phyloP scores from a whole-genome alignment of 1,140 invertebrate species.

The Grapholita molesta region DNA sequence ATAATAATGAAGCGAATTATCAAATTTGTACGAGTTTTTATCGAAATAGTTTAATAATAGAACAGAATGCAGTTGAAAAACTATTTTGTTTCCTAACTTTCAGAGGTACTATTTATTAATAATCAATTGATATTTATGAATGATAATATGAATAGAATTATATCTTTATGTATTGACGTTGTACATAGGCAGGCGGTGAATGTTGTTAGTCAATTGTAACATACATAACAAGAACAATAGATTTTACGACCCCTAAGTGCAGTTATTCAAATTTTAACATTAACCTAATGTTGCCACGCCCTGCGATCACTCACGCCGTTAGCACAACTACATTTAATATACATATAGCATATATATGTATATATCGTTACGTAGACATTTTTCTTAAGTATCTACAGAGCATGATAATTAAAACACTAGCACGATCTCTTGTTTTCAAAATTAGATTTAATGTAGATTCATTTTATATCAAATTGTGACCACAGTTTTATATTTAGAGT shows the following conservation, averaged over 20 bases:
- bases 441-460: constrained; percentile 65
- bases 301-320: constrained; percentile 62
- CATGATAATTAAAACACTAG: constrained; percentile 61
- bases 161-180: constrained; percentile 75
- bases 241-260: constrained; percentile 71
- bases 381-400: constrained; percentile 57
- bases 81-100: constrained; percentile 79
- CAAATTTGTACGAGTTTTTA: constrained; percentile 76
- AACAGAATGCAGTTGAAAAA: constrained; percentile 70
- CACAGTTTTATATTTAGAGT: constrained; percentile 79
- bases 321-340: constrained; percentile 60
- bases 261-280: constrained; percentile 80
- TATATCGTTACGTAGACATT: constrained; percentile 44
- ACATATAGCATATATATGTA: constrained; percentile 36
- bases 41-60: constrained; percentile 77
- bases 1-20: constrained; percentile 71
- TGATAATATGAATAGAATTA: constrained; percentile 73
- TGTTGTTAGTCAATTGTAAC: constrained; percentile 62
- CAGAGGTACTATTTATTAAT: constrained; percentile 79
- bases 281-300: constrained; percentile 63
- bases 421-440: constrained; percentile 63
- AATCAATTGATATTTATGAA: constrained; percentile 31
- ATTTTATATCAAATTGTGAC: constrained; percentile 76
- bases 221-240: constrained; percentile 56
- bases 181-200: constrained; percentile 54